Evolutionary conservation across 2,888 invertebrate species (phyloP).

Genomic region (Aethes cnicana): DNA sequence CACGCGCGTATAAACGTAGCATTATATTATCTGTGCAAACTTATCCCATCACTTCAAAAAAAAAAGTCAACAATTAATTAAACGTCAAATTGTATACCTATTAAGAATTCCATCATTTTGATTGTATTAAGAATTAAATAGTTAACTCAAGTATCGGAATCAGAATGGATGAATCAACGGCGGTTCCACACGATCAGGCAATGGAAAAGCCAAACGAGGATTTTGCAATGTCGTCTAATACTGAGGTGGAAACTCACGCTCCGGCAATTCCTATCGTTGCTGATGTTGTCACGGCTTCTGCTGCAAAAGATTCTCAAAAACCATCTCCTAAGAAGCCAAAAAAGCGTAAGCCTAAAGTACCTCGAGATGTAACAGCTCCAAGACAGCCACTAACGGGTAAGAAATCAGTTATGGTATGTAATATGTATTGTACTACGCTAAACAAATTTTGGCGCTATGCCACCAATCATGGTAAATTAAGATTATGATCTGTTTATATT

Average conservation of each 20-base stretch:
- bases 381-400: conserved; percentile 87
- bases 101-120: too few species aligned
- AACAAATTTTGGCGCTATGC: too few species aligned
- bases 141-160: too few species aligned
- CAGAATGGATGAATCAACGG: conserved; percentile 11
- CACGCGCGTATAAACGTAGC: too few species aligned
- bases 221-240: conserved; percentile 8
- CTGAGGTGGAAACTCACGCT: conserved; percentile 16
- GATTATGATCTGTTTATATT: too few species aligned
- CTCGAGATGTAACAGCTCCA: conserved; percentile 87
- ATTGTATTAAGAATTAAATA: too few species aligned
- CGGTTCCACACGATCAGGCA: conserved; percentile 2
- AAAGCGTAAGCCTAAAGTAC: conserved; percentile 86
- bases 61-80: neutral
- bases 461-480: too few species aligned
- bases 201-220: conserved; percentile 19
- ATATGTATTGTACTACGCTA: too few species aligned
- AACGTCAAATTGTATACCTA: neutral
- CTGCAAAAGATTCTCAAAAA: conserved; percentile 52
- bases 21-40: neutral
- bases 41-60: neutral
- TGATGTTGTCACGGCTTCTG: conserved; percentile 20
- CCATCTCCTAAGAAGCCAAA: conserved; percentile 77
- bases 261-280: conserved; percentile 2
- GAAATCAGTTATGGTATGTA: too few species aligned